Conservation (phyloP, 2,797 vertebrate genomes). For the Ataeniobius toweri region DNA sequence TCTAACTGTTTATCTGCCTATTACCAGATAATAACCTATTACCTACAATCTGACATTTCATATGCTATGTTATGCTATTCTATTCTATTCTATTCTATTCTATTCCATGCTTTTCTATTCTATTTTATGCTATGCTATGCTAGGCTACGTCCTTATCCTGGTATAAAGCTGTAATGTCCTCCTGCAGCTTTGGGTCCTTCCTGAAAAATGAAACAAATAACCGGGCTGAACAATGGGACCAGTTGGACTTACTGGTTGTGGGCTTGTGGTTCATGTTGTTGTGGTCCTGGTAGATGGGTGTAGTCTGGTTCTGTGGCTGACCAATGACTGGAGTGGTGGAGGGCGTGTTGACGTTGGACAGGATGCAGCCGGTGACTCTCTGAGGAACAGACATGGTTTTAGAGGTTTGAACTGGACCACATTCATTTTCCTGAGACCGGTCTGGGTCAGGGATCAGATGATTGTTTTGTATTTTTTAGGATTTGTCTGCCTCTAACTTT, state of each 20-base stretch:
- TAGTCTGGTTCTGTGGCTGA: constrained; percentile 90
- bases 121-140: too few relatives aligned
- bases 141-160: neutral
- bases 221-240: neutral
- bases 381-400: constrained; percentile 47
- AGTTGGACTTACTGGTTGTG: constrained; percentile 81
- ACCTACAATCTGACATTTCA: neutral
- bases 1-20: neutral
- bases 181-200: neutral
- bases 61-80: neutral
- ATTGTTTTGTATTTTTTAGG: neutral
- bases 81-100: neutral
- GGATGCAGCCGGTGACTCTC: constrained; percentile 98
- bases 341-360: constrained; percentile 96
- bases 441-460: neutral
- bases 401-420: neutral
- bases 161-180: neutral
- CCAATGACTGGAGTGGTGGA: constrained; percentile 94
- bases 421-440: neutral
- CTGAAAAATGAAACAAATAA: neutral
- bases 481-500: neutral
- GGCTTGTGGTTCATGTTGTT: constrained; percentile 84
- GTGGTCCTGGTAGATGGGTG: constrained; percentile 90
- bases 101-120: too few relatives aligned
- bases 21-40: neutral